Conservation (phyloP, 2,113 vertebrate species). For the Electrona antarctica region DNA sequence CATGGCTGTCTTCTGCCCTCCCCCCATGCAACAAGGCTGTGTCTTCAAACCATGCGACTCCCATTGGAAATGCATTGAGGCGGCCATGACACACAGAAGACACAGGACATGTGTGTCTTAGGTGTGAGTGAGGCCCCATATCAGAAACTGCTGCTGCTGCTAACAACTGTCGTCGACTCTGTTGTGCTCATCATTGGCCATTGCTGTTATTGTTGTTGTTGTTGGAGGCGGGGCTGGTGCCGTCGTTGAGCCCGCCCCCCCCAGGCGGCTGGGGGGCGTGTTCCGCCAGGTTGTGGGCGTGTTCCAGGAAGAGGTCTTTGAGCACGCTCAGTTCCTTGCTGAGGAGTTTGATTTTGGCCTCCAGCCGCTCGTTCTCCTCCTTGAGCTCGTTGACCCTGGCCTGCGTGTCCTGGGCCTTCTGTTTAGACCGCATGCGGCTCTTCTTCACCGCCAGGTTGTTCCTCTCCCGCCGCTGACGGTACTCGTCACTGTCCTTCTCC, state of each 20-base stretch:
- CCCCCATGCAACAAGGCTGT: too few species aligned
- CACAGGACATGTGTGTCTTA: too few species aligned
- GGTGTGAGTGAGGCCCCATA: too few species aligned
- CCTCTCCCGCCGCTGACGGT: slow-evolving; percentile 90
- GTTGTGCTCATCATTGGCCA: slow-evolving; percentile 63
- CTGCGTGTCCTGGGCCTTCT: slow-evolving; percentile 96
- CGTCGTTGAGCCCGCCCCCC: slow-evolving; percentile 57
- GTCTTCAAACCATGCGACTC: too few species aligned
- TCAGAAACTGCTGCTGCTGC: too few species aligned
- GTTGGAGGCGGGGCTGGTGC: slow-evolving; percentile 61
- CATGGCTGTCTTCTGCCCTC: too few species aligned
- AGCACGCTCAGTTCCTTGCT: slow-evolving; percentile 97
- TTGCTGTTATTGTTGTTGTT: slow-evolving; percentile 47
- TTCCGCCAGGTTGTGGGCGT: slow-evolving; percentile 95
- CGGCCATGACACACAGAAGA: too few species aligned
- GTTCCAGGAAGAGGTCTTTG: slow-evolving; percentile 98
- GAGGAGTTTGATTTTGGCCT: slow-evolving; percentile 97
- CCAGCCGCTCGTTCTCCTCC: slow-evolving; percentile 97
- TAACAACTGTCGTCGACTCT: not conserved
- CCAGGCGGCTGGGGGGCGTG: slow-evolving; percentile 86
- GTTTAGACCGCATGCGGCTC: slow-evolving; percentile 96
- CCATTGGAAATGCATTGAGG: too few species aligned
- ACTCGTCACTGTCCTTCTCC: slow-evolving; percentile 95
- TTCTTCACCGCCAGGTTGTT: slow-evolving; percentile 99
- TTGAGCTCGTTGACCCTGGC: slow-evolving; percentile 97